Conservation (phyloP, 1,140 invertebrate genomes). For the Dinothrombium tinctorium region DNA sequence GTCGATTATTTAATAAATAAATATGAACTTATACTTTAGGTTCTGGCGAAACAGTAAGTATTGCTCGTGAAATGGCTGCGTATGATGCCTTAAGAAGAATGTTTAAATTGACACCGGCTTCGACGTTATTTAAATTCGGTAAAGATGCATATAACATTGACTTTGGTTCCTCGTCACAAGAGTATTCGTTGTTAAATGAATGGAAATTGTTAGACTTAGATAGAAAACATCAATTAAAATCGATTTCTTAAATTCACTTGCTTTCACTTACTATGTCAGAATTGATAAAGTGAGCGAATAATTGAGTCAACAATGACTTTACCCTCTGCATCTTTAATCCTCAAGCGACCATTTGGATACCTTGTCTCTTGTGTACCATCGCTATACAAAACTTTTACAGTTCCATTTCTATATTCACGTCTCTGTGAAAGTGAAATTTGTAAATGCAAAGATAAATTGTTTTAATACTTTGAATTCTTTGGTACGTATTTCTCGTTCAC, state of each 20-base stretch:
- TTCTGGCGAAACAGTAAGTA: constrained; percentile 49
- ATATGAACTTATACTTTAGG: constrained; percentile 27
- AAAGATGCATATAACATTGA: constrained; percentile 5
- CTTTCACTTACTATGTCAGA: too few relatives aligned
- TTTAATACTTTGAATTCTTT: constrained; percentile 54
- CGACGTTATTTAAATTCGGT: constrained; percentile 17
- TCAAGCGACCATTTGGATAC: constrained; percentile 58
- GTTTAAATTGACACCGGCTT: constrained; percentile 23
- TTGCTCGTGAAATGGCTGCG: constrained; percentile 59
- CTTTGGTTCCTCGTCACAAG: background rate
- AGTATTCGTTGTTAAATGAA: background rate
- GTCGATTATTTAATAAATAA: background rate
- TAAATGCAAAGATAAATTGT: too few relatives aligned
- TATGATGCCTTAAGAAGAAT: constrained; percentile 43
- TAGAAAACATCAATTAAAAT: too few relatives aligned
- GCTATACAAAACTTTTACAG: constrained; percentile 58
- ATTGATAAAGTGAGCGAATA: too few relatives aligned
- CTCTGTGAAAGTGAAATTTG: too few relatives aligned
- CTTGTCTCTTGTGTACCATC: constrained; percentile 70
- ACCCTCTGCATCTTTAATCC: constrained; percentile 62
- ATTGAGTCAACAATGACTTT: constrained; percentile 30
- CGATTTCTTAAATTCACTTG: too few relatives aligned
- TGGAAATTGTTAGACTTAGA: too few relatives aligned
- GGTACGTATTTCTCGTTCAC: constrained; percentile 66
- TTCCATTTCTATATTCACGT: constrained; percentile 75